A percentile compares a stretch with the other conserved stretches of the same genome.
These are phyloP conservation scores for Romanogobio albipinnatus DNA, from an alignment of 2,113 vertebrate species.

Conservation along the genomic window DNA sequence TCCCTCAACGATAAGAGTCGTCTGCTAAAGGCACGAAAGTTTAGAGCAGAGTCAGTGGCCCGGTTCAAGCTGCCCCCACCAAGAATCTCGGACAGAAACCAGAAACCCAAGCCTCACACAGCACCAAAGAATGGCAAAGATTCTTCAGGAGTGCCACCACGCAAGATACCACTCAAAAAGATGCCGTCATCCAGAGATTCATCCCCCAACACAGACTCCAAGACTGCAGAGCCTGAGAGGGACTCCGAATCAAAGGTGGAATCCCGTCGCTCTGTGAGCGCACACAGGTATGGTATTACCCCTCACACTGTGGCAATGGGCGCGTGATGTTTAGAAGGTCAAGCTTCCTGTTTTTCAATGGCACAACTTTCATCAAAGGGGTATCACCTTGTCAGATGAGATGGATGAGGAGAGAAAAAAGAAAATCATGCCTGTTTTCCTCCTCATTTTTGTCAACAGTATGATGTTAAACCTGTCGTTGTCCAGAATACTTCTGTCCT, in stretches of 20 bases:
- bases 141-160: constrained; percentile 19
- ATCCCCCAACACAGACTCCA: constrained; percentile 61
- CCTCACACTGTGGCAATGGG: constrained; percentile 76
- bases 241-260: constrained; percentile 77
- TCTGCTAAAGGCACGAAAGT: constrained; percentile 67
- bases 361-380: constrained; percentile 68
- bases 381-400: constrained; percentile 62
- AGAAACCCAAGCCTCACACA: constrained; percentile 36
- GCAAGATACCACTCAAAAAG: constrained; percentile 61
- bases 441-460: constrained; percentile 47
- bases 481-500: constrained; percentile 40
- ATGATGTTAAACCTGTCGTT: constrained; percentile 47
- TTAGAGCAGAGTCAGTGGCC: constrained; percentile 70
- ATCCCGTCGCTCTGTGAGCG: constrained; percentile 73
- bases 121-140: constrained; percentile 22
- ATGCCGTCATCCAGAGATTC: constrained; percentile 61
- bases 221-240: constrained; percentile 63
- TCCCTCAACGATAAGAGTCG: constrained; percentile 74
- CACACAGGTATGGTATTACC: constrained; percentile 82
- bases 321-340: constrained; percentile 77
- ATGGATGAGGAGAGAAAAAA: constrained; percentile 47
- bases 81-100: constrained; percentile 34
- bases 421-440: constrained; percentile 50
- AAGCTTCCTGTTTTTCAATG: constrained; percentile 67
- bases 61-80: constrained; percentile 66